phyloP scores from a whole-genome alignment of 2,888 invertebrate genomes.

The Lepidochrysops patricia region DNA sequence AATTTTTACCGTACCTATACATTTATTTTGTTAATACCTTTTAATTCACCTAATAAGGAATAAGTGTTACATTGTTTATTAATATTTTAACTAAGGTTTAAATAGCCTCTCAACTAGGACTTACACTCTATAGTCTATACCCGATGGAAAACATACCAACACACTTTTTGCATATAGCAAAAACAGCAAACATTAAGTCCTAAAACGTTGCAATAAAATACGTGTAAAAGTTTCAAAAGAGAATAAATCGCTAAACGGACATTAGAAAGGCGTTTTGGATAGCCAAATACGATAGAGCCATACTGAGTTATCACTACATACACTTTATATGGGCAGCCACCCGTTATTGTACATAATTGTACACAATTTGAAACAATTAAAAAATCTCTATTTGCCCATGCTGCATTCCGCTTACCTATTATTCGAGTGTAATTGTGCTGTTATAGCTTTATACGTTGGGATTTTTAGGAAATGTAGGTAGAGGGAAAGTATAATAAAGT shows the following conservation, averaged over 20 bases:
- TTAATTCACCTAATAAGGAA: too few relatives aligned
- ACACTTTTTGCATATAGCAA: not conserved
- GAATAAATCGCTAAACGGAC: slow-evolving; percentile 4
- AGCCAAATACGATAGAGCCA: slow-evolving; percentile 1
- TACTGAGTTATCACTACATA: slow-evolving; percentile 7
- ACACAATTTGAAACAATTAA: slow-evolving; percentile 11
- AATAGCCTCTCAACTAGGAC: too few relatives aligned
- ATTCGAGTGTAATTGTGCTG: not conserved
- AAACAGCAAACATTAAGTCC: not conserved
- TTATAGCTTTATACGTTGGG: not conserved
- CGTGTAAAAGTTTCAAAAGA: slow-evolving; percentile 5
- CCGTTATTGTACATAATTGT: slow-evolving; percentile 9
- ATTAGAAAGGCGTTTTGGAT: slow-evolving; percentile 11
- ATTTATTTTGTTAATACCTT: too few relatives aligned
- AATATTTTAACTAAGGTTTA: too few relatives aligned
- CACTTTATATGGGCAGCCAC: not conserved
- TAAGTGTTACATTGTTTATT: too few relatives aligned
- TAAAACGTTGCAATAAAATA: not conserved
- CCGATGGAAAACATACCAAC: too few relatives aligned
- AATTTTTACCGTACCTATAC: too few relatives aligned
- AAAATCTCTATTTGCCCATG: slow-evolving; percentile 7
- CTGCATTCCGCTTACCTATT: not conserved
- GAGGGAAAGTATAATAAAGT: not conserved
- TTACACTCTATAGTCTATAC: too few relatives aligned
- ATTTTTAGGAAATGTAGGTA: not conserved